Conservation (phyloP, 1,140 invertebrate genomes). For the Ceratoteleas bidentatus region DNA sequence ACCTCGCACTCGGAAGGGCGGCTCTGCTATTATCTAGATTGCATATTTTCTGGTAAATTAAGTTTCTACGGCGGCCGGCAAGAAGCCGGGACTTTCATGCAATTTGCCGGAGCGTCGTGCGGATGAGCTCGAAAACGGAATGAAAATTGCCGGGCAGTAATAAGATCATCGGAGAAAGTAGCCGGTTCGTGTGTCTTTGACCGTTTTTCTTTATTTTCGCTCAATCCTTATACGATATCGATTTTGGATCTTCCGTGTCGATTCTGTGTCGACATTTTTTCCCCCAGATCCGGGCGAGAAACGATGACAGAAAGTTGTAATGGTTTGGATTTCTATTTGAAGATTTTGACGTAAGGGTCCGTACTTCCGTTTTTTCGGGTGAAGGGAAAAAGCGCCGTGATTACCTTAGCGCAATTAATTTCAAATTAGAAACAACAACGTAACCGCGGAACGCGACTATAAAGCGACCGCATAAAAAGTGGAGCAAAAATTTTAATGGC, state of each 20-base stretch:
- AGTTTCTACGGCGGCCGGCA: constrained; percentile 70
- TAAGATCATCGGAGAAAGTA: constrained; percentile 57
- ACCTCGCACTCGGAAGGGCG: constrained; percentile 71
- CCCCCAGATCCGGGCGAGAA: background rate
- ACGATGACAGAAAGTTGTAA: background rate
- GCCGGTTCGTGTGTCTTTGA: constrained; percentile 6
- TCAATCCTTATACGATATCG: constrained; percentile 2
- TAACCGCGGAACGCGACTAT: constrained; percentile 1
- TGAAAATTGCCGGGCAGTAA: constrained; percentile 58
- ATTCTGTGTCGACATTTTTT: background rate
- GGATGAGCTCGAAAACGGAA: constrained; percentile 52
- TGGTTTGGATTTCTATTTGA: no score
- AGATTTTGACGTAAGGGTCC: no score
- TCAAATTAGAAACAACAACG: background rate
- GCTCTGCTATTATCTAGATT: constrained; percentile 80
- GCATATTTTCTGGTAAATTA: constrained; percentile 81
- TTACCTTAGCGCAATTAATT: background rate
- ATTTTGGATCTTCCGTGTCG: background rate
- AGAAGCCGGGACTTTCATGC: constrained; percentile 62
- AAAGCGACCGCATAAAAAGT: constrained; percentile 15
- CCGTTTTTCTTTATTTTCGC: constrained; percentile 12
- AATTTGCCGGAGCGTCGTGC: constrained; percentile 54
- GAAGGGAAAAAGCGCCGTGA: background rate
- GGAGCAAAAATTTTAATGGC: constrained; percentile 36
- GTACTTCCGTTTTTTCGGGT: no score